Evolutionary conservation across 2,888 invertebrate species (phyloP).

Genomic region (Tetropium fuscum): DNA sequence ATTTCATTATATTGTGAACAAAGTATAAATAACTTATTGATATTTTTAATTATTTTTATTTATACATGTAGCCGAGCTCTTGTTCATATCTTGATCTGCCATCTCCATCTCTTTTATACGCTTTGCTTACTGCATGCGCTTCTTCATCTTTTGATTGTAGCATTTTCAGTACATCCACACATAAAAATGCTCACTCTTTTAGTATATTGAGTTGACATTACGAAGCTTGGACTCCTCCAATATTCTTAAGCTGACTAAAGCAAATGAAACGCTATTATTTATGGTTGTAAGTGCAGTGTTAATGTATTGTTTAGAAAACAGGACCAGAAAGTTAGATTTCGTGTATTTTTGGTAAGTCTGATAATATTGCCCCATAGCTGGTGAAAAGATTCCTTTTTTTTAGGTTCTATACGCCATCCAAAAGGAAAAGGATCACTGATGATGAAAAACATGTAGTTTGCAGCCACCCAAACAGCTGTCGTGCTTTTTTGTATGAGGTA

Average conservation of each 20-base stretch:
- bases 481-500: constrained; percentile 33
- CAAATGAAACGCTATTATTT: constrained; percentile 46
- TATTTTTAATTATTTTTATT: too few relatives aligned
- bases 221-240: constrained; percentile 37
- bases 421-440: not conserved
- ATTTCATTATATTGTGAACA: too few relatives aligned
- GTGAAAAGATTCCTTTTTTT: too few relatives aligned
- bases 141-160: too few relatives aligned
- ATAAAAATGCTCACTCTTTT: constrained; percentile 33
- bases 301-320: constrained; percentile 46
- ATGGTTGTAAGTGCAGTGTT: constrained; percentile 45
- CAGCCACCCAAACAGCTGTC: constrained; percentile 37
- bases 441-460: constrained; percentile 25
- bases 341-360: constrained; percentile 46
- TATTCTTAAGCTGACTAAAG: constrained; percentile 39
- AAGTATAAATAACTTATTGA: too few relatives aligned
- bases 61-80: too few relatives aligned
- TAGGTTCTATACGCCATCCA: constrained; percentile 50
- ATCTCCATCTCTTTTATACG: too few relatives aligned
- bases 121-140: too few relatives aligned
- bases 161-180: too few relatives aligned
- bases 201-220: constrained; percentile 49
- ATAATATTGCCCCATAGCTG: not conserved
- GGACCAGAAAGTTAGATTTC: constrained; percentile 33
- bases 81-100: too few relatives aligned